Base-by-base conservation (phyloP, 2,797 vertebrate species). In the Arnoldichthys spilopterus region DNA sequence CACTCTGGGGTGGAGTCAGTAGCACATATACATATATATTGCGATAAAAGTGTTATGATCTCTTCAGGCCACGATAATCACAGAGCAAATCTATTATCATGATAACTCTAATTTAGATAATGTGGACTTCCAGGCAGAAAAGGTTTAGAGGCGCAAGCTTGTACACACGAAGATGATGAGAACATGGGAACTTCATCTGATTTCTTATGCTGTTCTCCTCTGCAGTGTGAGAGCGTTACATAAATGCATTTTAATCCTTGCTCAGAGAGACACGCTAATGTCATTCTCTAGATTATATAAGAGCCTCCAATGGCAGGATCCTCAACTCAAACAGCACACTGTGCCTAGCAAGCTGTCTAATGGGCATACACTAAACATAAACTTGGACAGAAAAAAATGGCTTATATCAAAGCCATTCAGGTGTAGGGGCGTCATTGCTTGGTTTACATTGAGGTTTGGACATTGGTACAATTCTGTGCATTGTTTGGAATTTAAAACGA, bases 181-280 rank as follows among this genome's bases (percentile, higher is more conserved):
- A 49, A 78, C 66, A 66, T 24, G 47, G n/a, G 61, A 16, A 62
- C 32, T 58, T 51, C 20, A 66, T 81, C 26, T 37, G 16, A 63
- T 32, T 62, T 68, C 54, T 68, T 64, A 47, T 56, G 56, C 75
- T 74, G 37, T 30, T 61, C 69, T 47, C 66, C 80, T 81, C 74
- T 86, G 72, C 71, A 82, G 75, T 82, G 87, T 87, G 83, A 87
- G 82, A 80, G 83, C 84, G 88, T 91, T 92, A 91, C 64, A 88
- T 91, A 91, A 93, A 91, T 86, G 83, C 87, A 84, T 85, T 74
- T 90, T 89, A 92, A 92, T 90, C 87, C 89, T 85, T 85, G 83
- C 85, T 88, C 85, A 84, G 87, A 84, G 84, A 86, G 85, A 85
- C 84, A 82, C 85, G 86, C 81, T 82, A 79, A 88, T 87, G 88